Evolutionary conservation across 2,113 vertebrate species (phyloP).

Genomic region (Cephalopholis sonnerati): DNA sequence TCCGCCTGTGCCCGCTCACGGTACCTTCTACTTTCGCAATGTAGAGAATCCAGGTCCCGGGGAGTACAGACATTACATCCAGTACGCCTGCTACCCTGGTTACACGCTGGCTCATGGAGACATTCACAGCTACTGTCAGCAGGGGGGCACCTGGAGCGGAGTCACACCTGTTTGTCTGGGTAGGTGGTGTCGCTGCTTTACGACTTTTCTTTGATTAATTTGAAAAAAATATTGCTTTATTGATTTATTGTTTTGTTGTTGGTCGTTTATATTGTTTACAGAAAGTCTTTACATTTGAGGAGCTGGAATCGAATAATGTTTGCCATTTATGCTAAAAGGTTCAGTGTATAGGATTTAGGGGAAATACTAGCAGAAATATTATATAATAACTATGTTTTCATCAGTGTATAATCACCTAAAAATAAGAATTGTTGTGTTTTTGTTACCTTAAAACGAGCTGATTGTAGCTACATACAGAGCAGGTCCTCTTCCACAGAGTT

Average conservation of each 20-base stretch:
- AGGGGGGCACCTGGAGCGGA: constrained; percentile 79
- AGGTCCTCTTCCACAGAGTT: too few relatives aligned
- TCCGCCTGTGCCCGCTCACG: constrained; percentile 77
- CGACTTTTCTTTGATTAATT: not conserved
- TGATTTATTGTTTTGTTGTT: not conserved
- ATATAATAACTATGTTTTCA: too few relatives aligned
- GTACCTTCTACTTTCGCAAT: constrained; percentile 79
- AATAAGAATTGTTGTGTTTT: too few relatives aligned
- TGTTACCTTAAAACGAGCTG: too few relatives aligned
- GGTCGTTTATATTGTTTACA: not conserved
- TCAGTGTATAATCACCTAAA: too few relatives aligned
- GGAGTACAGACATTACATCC: constrained; percentile 78
- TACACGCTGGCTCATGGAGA: constrained; percentile 80
- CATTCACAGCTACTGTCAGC: constrained; percentile 78
- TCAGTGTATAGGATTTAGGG: too few relatives aligned
- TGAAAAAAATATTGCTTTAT: not conserved
- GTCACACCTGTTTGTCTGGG: constrained; percentile 79
- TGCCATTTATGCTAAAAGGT: too few relatives aligned
- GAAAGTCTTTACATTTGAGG: too few relatives aligned
- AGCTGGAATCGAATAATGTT: too few relatives aligned
- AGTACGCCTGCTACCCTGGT: constrained; percentile 81
- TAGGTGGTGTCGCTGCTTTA: constrained; percentile 30
- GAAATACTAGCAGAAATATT: too few relatives aligned
- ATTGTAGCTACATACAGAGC: too few relatives aligned
- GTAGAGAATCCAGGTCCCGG: constrained; percentile 60